These are phyloP conservation scores for Crotophaga sulcirostris DNA, from an alignment of 2,113 vertebrate species.

Conservation along the genomic window DNA sequence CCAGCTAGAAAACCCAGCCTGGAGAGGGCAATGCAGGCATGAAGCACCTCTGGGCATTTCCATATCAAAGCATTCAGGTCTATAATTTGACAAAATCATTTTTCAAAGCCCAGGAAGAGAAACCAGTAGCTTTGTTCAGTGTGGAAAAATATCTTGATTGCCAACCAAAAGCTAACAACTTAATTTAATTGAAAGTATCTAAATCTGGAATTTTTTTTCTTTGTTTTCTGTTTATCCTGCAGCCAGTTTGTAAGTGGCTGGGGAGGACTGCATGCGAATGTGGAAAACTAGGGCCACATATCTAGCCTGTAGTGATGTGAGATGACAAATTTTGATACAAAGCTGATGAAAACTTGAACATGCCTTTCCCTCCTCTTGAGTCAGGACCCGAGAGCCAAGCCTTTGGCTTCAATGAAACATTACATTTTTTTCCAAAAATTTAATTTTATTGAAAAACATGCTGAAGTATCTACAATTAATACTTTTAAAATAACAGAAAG, in stretches of 20 bases:
- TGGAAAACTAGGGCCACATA: background rate
- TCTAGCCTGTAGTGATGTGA: background rate
- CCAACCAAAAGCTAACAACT: background rate
- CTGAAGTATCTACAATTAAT: background rate
- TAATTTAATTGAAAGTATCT: background rate
- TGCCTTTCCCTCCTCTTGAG: background rate
- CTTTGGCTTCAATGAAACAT: background rate
- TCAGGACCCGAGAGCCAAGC: background rate
- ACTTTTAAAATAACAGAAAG: background rate
- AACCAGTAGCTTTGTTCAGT: background rate
- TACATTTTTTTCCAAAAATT: background rate
- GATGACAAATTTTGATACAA: background rate
- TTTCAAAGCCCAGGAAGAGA: background rate
- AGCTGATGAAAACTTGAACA: background rate
- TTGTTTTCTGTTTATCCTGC: background rate
- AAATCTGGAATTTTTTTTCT: background rate
- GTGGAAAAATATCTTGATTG: background rate
- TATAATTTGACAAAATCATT: background rate
- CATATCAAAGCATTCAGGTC: accelerated
- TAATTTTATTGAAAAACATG: background rate
- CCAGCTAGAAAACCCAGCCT: background rate
- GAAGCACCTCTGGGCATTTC: background rate
- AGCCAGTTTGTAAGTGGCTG: background rate
- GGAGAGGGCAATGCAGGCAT: background rate
- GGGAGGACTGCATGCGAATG: background rate